Conservation (phyloP, 2,888 invertebrate genomes). For the Xestoiulus laeticollis region DNA sequence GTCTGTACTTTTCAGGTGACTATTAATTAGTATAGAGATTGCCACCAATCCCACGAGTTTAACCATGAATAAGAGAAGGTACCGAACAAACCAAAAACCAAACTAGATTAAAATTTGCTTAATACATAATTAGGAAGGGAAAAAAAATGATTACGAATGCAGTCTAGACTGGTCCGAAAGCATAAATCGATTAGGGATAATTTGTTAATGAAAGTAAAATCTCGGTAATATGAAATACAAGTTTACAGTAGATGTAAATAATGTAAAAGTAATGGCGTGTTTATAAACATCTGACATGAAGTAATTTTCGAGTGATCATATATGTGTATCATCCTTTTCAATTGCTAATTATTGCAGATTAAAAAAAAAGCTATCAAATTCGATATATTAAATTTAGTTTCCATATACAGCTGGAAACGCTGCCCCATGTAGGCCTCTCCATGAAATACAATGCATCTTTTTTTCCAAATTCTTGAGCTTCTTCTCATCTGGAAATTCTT, state of each 20-base stretch:
- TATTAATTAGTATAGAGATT: not conserved
- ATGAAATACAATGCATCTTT: not conserved
- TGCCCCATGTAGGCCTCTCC: conserved; percentile 6
- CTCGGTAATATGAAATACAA: no score
- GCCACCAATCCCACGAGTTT: not conserved
- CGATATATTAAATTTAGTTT: conserved; percentile 25
- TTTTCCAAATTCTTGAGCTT: not conserved
- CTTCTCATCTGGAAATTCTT: not conserved
- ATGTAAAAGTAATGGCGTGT: no score
- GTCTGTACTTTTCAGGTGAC: conserved; percentile 33
- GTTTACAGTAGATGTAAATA: no score
- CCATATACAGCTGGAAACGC: not conserved
- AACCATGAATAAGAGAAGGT: not conserved
- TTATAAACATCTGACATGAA: not conserved
- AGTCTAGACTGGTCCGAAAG: no score
- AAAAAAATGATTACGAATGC: not conserved
- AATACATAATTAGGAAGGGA: not conserved
- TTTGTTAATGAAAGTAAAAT: not conserved
- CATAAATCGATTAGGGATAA: not conserved
- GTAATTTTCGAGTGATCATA: not conserved
- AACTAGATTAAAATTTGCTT: not conserved
- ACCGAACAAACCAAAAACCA: not conserved
- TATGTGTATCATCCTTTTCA: conserved; percentile 27
- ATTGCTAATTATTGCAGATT: not conserved
- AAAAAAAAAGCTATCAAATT: conserved; percentile 1